phyloP scores from a whole-genome alignment of 2,797 vertebrate species.

The Paedocypris micromegethes region DNA sequence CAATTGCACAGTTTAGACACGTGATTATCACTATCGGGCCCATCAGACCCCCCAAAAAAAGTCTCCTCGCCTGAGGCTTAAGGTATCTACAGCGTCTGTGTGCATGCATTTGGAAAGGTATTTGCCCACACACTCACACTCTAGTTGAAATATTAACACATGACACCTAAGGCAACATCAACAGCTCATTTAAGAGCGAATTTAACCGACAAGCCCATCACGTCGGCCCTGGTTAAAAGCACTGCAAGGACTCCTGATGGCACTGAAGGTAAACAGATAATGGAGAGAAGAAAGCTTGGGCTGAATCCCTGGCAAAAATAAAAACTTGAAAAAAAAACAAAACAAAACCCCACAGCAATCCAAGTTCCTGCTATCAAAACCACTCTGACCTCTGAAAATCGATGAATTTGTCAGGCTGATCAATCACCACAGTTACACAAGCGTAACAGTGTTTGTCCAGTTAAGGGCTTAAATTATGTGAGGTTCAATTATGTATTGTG shows the following conservation, averaged over 20 bases:
- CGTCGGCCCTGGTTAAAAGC: slow-evolving; percentile 11
- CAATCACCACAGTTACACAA: no score
- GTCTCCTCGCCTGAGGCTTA: slow-evolving; percentile 10
- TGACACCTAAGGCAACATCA: slow-evolving; percentile 26
- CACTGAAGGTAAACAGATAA: slow-evolving; percentile 39
- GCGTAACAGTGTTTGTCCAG: no score
- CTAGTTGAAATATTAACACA: slow-evolving; percentile 20
- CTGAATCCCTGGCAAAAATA: not conserved
- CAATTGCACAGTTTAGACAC: slow-evolving; percentile 16
- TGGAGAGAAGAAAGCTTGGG: slow-evolving; percentile 9
- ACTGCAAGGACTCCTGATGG: slow-evolving; percentile 15
- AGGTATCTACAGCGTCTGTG: not conserved
- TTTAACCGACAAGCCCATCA: slow-evolving; percentile 15
- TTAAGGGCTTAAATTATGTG: no score
- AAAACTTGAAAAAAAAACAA: no score
- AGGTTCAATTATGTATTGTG: no score
- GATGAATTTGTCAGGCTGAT: no score
- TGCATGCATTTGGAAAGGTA: not conserved
- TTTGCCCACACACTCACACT: not conserved
- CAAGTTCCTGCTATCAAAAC: no score
- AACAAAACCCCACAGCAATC: no score
- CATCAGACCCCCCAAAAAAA: not conserved
- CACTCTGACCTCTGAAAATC: no score
- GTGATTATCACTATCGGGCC: slow-evolving; percentile 14
- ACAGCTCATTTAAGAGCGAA: slow-evolving; percentile 17